These are phyloP conservation scores for Thripadectes ignobilis DNA, from an alignment of 2,797 vertebrate species.

Conservation along the genomic window DNA sequence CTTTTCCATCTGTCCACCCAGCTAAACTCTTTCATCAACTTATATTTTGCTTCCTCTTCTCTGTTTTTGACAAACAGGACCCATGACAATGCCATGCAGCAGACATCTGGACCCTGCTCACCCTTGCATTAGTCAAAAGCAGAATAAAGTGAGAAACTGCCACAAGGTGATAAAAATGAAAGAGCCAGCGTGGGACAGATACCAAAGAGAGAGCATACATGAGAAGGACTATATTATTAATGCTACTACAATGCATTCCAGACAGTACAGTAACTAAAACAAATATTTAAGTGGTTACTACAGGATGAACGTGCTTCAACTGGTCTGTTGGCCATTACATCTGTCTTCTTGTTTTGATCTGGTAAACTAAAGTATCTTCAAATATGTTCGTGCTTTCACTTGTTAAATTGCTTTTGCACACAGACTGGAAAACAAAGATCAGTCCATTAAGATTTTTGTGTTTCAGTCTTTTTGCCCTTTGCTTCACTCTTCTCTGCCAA, in stretches of 20 bases:
- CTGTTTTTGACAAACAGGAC: neutral
- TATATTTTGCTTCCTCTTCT: neutral
- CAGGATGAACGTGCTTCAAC: neutral
- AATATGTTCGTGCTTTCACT: neutral
- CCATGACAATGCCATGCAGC: neutral
- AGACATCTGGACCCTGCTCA: neutral
- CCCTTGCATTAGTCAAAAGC: neutral
- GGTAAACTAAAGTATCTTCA: neutral
- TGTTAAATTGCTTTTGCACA: neutral
- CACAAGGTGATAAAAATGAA: neutral
- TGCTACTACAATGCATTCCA: neutral
- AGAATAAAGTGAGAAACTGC: neutral
- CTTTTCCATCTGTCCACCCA: neutral
- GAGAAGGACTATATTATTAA: neutral
- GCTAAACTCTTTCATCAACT: neutral
- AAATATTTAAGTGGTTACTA: neutral
- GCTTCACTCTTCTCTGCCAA: neutral
- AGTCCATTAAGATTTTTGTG: neutral
- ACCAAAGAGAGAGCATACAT: neutral
- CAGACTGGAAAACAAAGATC: neutral
- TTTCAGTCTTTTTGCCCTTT: slow-evolving; percentile 3
- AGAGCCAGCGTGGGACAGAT: neutral
- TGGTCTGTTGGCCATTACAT: neutral
- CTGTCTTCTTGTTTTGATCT: slow-evolving; percentile 13
- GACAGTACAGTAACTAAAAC: neutral